Evolutionary conservation across 64 coral and sea anemone species (phyloP), one percentile per base, ranked within the genome.

Genomic region (Dendronephthya gigantea): DNA sequence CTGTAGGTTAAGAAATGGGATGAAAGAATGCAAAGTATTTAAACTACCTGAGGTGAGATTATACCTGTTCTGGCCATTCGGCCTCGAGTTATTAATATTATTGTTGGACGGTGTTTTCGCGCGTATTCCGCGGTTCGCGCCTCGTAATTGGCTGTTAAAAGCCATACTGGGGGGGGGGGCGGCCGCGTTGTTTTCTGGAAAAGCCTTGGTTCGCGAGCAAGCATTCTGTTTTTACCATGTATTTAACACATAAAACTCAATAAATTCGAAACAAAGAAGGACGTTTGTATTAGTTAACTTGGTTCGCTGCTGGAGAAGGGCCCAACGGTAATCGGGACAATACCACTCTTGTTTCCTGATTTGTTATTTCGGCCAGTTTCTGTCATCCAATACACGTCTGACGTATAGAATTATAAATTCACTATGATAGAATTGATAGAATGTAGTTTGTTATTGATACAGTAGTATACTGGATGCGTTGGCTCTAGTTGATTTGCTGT

Each of bases 1-100:
- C 90, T 90, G 68, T 72, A 98, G 92, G 50, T 85, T 98, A 55
- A 98, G 95, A 91, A 98, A 98, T 93, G 95, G 95, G 12, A 85
- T 98, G 45, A 98, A 98, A 68, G 88, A 90, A 75, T 93, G 92
- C 81, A 93, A 91, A 91, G 95, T 98, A 22, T 84, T 86, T 32
- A 84, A 91, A 17, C 70, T 98, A 22, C 95, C 95, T 72, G 95
- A 98, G 82, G 95, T 98, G 52, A n/a, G n/a, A n/a, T n/a, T n/a
- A n/a, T n/a, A n/a, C n/a, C n/a, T 9, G 66, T 70, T 19, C 66
- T 70, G 66, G 19, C 66, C 66, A 9, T 31, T 70, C 8, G 29
- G 19, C 66, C 66, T 70, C 25, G 9, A 70, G 23, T 70, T 31
- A 70, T n/a, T n/a, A 9, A 70, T 70, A 25, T 9, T 31, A 9